Evolutionary conservation across 2,797 vertebrate genomes (phyloP), one percentile per base, ranked within the genome.

Genomic region (Lacerta agilis): DNA sequence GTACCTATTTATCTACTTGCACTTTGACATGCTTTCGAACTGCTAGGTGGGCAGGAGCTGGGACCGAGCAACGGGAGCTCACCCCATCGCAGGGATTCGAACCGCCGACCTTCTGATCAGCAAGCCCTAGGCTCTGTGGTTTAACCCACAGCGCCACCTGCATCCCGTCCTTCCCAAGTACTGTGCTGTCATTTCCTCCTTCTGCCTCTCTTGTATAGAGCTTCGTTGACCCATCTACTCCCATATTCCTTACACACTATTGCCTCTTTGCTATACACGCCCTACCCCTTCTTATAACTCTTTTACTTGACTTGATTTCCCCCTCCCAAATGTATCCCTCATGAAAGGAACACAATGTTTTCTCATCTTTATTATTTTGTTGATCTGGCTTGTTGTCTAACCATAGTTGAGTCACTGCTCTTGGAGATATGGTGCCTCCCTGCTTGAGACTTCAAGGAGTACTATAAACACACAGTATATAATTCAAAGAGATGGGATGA

Each of bases 381-480:
- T 61, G 38, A 45, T 15, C 45, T 29, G 15, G n/a, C 33, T 73
- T 58, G 8, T 18, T 83, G 78, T 58, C 27, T 33, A 83, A 81
- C 29, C 18, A 36, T 33, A 38, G 13, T 90, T 80, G 2, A 0
- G 88, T 89, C 91, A 45, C 88, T 93, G 84, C 61, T 67, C 64
- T 79, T 0, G 0, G 41, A 91, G 90, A 84, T 79, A 86, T 87
- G 89, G 69, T 84, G 20, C 29, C 89, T 92, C 85, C 77, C 64
- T 89, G 4, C 86, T 83, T 85, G 58, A 45, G 78, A 67, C 76
- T 90, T 91, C 69, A 86, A 87, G 88, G 41, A 88, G 45, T 89
- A 93, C 91, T 92, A 91, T 89, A 92, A 90, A 80, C 43, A 80
- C 43, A 90, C 61, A 64, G 79, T 45, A 92, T 86, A 90, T 91